Percentiles rank a stretch among this genome's conserved stretches.
Conservation (phyloP, 2,113 vertebrate genomes). For the Drymodes brunneopygia region DNA sequence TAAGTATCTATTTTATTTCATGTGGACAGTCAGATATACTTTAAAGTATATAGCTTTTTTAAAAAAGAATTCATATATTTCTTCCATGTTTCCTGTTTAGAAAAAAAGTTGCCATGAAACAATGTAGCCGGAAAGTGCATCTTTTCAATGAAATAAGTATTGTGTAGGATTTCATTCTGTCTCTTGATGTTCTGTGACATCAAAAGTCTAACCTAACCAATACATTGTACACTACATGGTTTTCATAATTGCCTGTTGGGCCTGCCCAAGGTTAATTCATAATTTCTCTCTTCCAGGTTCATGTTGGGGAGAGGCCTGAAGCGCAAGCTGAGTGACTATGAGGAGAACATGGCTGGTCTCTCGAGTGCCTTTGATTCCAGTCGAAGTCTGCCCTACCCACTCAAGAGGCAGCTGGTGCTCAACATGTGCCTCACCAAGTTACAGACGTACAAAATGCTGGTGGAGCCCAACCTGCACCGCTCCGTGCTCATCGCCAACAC, state of each 20-base stretch:
- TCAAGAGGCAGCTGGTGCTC: constrained; percentile 84
- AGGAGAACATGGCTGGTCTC: constrained; percentile 74
- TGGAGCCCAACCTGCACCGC: constrained; percentile 83
- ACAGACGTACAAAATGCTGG: constrained; percentile 77
- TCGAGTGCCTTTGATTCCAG: constrained; percentile 70
- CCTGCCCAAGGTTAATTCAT: neutral
- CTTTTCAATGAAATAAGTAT: neutral
- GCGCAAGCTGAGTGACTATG: constrained; percentile 82
- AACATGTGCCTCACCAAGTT: constrained; percentile 85
- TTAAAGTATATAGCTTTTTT: neutral
- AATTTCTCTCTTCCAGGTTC: constrained; percentile 64
- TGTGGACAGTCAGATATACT: neutral
- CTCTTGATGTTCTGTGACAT: neutral
- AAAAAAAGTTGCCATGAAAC: neutral
- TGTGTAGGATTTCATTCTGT: neutral
- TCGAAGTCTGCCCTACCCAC: constrained; percentile 68
- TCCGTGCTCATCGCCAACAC: constrained; percentile 87
- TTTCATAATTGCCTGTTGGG: neutral
- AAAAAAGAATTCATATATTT: neutral
- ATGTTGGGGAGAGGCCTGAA: constrained; percentile 89
- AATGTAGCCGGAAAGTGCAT: neutral
- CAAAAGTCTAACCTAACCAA: neutral
- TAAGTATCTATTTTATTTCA: neutral
- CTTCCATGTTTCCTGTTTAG: neutral
- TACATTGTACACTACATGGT: neutral